Evolutionary conservation across 2,797 vertebrate species (phyloP).

Genomic region (Paedocypris micromegethes): DNA sequence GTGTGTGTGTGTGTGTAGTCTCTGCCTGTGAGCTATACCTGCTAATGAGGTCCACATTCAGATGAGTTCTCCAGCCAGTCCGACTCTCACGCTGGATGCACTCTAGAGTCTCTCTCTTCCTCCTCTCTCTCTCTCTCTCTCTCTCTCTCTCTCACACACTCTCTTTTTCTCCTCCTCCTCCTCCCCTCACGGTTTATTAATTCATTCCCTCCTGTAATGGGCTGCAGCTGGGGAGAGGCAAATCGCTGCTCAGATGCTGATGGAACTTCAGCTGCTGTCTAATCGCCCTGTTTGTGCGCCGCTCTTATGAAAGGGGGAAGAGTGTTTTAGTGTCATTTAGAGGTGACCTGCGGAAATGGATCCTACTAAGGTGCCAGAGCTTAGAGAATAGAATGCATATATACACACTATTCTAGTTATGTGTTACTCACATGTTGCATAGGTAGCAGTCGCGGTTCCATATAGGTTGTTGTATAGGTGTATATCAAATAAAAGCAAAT

Average conservation of each 20-base stretch:
- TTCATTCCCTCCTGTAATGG: constrained; percentile 61
- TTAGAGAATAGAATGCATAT: not conserved
- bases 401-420: not conserved
- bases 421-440: too few species aligned
- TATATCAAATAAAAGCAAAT: too few species aligned
- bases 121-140: constrained; percentile 34
- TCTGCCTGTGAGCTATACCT: constrained; percentile 40
- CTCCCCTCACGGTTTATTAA: constrained; percentile 59
- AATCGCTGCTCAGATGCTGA: constrained; percentile 41
- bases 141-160: constrained; percentile 7
- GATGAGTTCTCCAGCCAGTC: constrained; percentile 38
- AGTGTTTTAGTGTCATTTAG: constrained; percentile 67
- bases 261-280: constrained; percentile 51
- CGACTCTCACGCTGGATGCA: constrained; percentile 10
- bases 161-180: constrained; percentile 45
- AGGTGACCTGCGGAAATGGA: constrained; percentile 50
- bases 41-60: constrained; percentile 41
- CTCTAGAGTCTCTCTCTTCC: constrained; percentile 39
- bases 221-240: constrained; percentile 48
- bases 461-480: too few species aligned
- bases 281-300: constrained; percentile 48
- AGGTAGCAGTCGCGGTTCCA: too few species aligned
- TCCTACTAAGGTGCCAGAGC: constrained; percentile 52
- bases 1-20: constrained; percentile 25
- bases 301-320: constrained; percentile 44